Base-by-base conservation (phyloP, 2,113 vertebrate genomes). In the Lethenteron reissneri region DNA sequence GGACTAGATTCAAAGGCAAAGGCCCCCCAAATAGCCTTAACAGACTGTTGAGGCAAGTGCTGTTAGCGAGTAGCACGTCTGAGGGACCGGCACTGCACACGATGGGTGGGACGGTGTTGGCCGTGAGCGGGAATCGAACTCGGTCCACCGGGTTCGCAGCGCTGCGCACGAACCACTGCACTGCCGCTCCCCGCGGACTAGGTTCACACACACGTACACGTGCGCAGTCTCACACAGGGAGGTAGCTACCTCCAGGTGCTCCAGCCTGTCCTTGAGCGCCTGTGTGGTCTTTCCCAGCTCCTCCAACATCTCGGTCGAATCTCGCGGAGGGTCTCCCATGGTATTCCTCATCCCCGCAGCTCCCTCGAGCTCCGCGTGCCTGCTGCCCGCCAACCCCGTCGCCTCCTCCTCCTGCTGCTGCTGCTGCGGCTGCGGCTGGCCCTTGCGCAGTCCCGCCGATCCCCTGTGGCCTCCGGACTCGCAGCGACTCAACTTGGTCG, bases 241-340 rank as follows among this genome's bases (percentile, higher is more conserved):
- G 60, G 17, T 8, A 15, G 60, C 17, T 85, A 97, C 90, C 89
- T 95, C 90, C 5, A 97, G 83, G 78, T 90, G 95, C 75, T 96
- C 92, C 80, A 97, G 79, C 74, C 91, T 80, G 74, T 87, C 88
- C 79, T 95, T 96, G 14, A 96, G 87, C 19, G 88, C 86, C 78
- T 94, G 88, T 81, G 96, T 84, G 76, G 90, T 96, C 82, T 92
- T 88, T 12, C 88, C 92, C 73, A 96, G 87, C 81, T 95, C 90
- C 74, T 84, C 85, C 78, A 96, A 82, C 59, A 89, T 92, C 79
- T 94, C 90, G n/a, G 86, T 82, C n/a, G 89, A 86, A 12, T 86
- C 81, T 77, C 89, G 81, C 68, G 90, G 92, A 75, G 89, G 85
- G 76, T 96, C 90, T 71, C 89, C 91, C 89, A 91, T 90, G 59